Evolutionary conservation across 2,797 vertebrate genomes (phyloP).

Genomic region (Cygnus olor): DNA sequence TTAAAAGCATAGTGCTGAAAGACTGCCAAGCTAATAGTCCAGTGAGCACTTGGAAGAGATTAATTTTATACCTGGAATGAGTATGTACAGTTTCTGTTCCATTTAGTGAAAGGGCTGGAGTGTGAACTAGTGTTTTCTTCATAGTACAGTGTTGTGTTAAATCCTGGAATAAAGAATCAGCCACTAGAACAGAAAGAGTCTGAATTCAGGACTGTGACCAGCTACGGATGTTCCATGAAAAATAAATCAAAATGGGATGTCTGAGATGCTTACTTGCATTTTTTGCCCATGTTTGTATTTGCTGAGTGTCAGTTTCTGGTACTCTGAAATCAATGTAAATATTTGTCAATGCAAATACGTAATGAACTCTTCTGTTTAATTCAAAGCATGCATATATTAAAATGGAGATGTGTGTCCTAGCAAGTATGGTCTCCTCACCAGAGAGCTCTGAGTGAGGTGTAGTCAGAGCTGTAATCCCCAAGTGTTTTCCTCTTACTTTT

Average conservation of each 20-base stretch:
- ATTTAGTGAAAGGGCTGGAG: constrained; percentile 34
- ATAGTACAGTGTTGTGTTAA: not conserved
- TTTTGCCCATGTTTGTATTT: not conserved
- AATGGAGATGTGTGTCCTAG: not conserved
- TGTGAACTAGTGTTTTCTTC: constrained; percentile 21
- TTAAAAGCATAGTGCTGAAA: constrained; percentile 46
- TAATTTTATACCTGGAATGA: constrained; percentile 55
- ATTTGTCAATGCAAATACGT: constrained; percentile 34
- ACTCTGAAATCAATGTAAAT: not conserved
- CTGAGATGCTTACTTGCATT: not conserved
- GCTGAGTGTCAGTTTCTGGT: not conserved
- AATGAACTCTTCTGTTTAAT: not conserved
- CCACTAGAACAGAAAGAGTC: not conserved
- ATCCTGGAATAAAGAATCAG: not conserved
- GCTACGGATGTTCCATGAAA: not conserved
- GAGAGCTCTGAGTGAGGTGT: not conserved
- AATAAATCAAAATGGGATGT: not conserved
- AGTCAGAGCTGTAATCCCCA: constrained; percentile 7
- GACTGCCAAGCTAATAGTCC: constrained; percentile 39
- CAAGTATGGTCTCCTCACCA: not conserved
- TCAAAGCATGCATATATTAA: not conserved
- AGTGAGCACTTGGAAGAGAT: constrained; percentile 54
- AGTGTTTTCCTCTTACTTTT: constrained; percentile 12
- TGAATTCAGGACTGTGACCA: not conserved
- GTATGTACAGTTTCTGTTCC: constrained; percentile 16